These are phyloP conservation scores for Meloidogyne floridensis DNA, from an alignment of 1,140 invertebrate species.

Conservation along the genomic window DNA sequence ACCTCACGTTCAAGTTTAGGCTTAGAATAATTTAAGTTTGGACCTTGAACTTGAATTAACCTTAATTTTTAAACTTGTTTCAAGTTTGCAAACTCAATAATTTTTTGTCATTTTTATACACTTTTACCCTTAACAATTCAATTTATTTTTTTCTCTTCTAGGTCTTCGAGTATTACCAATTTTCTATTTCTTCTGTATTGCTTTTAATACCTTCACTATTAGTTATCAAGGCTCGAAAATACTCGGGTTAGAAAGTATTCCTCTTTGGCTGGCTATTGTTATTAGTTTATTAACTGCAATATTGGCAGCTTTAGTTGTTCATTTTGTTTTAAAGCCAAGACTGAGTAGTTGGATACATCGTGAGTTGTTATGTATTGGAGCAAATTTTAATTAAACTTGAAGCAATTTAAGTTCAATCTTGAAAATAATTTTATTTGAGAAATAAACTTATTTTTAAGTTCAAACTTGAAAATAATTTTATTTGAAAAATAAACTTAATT, in stretches of 20 bases:
- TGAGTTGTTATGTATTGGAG: neutral
- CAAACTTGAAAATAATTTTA: no score
- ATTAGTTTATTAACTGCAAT: slow-evolving; percentile 49
- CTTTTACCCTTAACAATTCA: neutral
- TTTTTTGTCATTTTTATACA: no score
- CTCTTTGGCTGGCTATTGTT: slow-evolving; percentile 6
- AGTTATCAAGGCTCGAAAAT: slow-evolving; percentile 86
- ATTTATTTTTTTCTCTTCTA: neutral
- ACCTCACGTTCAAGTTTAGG: no score
- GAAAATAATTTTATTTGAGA: no score
- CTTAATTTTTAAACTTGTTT: no score
- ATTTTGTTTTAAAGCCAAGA: slow-evolving; percentile 54
- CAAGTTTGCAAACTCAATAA: no score
- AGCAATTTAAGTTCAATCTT: no score
- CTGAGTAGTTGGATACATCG: slow-evolving; percentile 41
- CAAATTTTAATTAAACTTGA: neutral
- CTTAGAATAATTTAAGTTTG: no score
- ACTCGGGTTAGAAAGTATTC: slow-evolving; percentile 69
- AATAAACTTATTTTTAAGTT: no score
- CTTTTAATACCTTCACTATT: slow-evolving; percentile 88
- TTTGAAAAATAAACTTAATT: no score
- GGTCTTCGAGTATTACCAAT: slow-evolving; percentile 66
- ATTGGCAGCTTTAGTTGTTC: slow-evolving; percentile 47
- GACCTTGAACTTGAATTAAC: no score
- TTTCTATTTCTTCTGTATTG: slow-evolving; percentile 87